Conservation (phyloP, 2,113 vertebrate species). For the Planiliza haematocheilus region DNA sequence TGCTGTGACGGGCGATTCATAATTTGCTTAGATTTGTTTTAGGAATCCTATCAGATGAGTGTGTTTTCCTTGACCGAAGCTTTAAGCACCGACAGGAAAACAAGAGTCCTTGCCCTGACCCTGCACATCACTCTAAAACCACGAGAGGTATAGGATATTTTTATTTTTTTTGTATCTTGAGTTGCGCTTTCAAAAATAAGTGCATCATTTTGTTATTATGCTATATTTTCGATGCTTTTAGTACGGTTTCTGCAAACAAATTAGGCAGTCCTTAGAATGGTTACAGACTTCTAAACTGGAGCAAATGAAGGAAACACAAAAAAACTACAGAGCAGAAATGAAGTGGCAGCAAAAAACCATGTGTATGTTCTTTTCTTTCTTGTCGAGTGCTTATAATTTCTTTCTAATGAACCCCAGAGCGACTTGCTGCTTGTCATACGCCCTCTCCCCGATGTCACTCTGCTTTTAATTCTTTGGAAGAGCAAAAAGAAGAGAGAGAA, state of each 20-base stretch:
- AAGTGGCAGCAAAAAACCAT: too few relatives aligned
- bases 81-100: neutral
- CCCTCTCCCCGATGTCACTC: neutral
- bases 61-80: conserved; percentile 14
- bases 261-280: too few relatives aligned
- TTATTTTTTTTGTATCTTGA: too few relatives aligned
- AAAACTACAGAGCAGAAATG: too few relatives aligned
- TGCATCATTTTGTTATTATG: neutral
- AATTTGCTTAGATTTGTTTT: conserved; percentile 3
- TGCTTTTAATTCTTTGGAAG: neutral
- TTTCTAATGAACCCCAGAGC: neutral
- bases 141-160: neutral
- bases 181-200: neutral
- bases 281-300: too few relatives aligned
- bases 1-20: neutral
- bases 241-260: neutral
- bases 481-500: neutral
- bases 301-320: neutral
- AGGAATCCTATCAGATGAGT: conserved; percentile 15
- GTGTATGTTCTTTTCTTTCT: too few relatives aligned
- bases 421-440: neutral
- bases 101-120: neutral
- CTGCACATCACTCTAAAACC: neutral
- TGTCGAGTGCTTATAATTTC: too few relatives aligned
- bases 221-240: conserved; percentile 4